Evolutionary conservation across 2,113 vertebrate species (phyloP), one percentile per base, ranked within the genome.

Genomic region (Galemys pyrenaicus): DNA sequence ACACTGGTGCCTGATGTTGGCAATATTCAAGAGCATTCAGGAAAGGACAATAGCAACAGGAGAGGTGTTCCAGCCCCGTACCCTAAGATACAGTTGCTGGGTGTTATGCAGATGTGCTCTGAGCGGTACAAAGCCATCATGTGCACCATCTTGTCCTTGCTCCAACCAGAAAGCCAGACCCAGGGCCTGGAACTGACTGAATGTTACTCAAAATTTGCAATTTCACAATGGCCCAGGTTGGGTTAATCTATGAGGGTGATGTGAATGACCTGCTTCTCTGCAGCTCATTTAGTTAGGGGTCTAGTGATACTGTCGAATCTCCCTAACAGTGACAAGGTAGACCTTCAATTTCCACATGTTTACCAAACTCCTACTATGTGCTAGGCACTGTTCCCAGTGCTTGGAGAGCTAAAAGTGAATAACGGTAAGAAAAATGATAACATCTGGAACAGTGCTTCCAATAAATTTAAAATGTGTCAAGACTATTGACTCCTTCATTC

Each of bases 371-470:
- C 87, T 87, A 32, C 28, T 67, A 9, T 51, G 84, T 89, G 71
- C 70, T 60, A 92, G 51, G 19, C 44, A 62, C 79, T 51, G 17
- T 65, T 60, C 22, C 68, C 79, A 75, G 78, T 39, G 49, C 28
- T 89, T n/a, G 83, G 65, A 91, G 82, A 74, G 51, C 89, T 75
- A 67, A 83, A 64, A 84, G 70, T 60, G 81, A 93, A 78, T 35
- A 79, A 58, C 1, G 58, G 35, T 5, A 46, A 68, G 6, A 88
- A 88, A 94, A 49, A 65, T 22, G 19, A 1, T 81, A 73, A 73
- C 37, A 65, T 11, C 64, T 9, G 65, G 88, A 65, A 28, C 79
- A 71, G 37, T 44, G 39, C 11, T 70, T 88, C 35, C 65, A 58
- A 77, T 32, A 56, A 85, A 89, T 65, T 89, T 35, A 60, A 86